phyloP scores from a whole-genome alignment of 2,113 vertebrate genomes.

The Acanthochromis polyacanthus region DNA sequence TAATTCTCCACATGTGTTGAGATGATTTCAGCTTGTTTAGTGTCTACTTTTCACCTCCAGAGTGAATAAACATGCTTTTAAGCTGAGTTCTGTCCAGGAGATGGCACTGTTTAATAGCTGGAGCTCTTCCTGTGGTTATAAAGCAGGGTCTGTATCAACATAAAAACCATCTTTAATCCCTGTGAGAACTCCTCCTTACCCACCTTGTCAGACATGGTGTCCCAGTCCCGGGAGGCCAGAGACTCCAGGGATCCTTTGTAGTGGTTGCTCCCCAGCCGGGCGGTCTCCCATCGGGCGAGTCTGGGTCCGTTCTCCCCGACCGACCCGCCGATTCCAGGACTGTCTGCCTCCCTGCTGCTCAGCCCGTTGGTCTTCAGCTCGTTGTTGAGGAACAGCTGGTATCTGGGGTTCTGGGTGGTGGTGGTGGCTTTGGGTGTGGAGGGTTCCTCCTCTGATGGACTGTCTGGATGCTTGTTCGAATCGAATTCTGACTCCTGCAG shows the following conservation, averaged over 20 bases:
- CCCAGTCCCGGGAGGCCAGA: constrained; percentile 78
- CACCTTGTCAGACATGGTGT: constrained; percentile 81
- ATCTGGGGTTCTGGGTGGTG: constrained; percentile 73
- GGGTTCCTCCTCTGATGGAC: constrained; percentile 73
- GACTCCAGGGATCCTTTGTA: constrained; percentile 83
- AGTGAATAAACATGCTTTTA: too few species aligned
- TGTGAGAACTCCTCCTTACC: constrained; percentile 25
- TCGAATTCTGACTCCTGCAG: constrained; percentile 78
- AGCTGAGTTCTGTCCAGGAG: constrained; percentile 48
- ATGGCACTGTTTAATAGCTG: constrained; percentile 57
- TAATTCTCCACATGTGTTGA: too few species aligned
- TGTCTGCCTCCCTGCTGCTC: constrained; percentile 62
- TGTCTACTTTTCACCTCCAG: too few species aligned
- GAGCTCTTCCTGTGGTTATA: not conserved
- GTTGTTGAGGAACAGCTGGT: constrained; percentile 80
- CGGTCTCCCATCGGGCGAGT: constrained; percentile 66
- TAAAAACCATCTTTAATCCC: not conserved
- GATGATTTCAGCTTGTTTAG: too few species aligned
- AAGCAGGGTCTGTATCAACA: constrained; percentile 12
- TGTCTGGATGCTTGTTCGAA: constrained; percentile 68
- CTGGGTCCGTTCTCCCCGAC: constrained; percentile 64
- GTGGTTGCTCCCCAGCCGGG: constrained; percentile 60
- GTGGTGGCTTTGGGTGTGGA: constrained; percentile 23
- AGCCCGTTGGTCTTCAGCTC: constrained; percentile 66
- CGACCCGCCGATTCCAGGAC: constrained; percentile 38